Percentiles rank a stretch among this genome's conserved stretches.
These are phyloP conservation scores for Eptatretus burgeri DNA, from an alignment of 2,113 vertebrate species.

Conservation along the genomic window DNA sequence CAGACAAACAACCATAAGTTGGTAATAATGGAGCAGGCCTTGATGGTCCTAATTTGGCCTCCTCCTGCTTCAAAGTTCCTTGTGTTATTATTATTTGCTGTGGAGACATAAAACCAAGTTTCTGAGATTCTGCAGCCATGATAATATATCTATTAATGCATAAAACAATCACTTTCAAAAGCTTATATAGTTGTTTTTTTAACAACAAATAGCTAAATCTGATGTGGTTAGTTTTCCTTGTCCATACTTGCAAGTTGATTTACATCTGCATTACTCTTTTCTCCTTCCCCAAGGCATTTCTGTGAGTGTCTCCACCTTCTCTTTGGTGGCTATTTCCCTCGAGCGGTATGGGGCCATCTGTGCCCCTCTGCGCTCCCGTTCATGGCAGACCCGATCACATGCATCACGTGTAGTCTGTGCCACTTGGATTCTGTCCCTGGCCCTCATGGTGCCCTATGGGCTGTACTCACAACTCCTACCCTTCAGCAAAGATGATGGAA, in stretches of 20 bases:
- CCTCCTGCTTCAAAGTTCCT: no score
- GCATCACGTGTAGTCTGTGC: slow-evolving; percentile 50
- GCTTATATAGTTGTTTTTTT: no score
- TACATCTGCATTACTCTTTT: slow-evolving; percentile 10
- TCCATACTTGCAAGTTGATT: neutral
- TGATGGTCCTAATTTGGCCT: no score
- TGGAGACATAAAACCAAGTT: no score
- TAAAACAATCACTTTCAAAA: no score
- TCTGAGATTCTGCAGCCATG: no score
- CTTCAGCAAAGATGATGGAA: slow-evolving; percentile 42
- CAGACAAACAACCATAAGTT: no score
- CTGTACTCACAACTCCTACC: slow-evolving; percentile 28
- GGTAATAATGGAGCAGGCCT: no score
- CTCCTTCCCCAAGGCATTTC: slow-evolving; percentile 31
- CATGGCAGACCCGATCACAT: slow-evolving; percentile 77
- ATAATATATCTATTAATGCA: no score
- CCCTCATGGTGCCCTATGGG: slow-evolving; percentile 67
- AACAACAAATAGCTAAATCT: no score
- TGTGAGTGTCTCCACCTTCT: slow-evolving; percentile 74
- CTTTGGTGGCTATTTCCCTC: slow-evolving; percentile 66
- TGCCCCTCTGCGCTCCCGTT: slow-evolving; percentile 55
- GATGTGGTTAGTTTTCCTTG: no score
- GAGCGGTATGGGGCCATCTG: slow-evolving; percentile 90
- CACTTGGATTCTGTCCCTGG: slow-evolving; percentile 45
- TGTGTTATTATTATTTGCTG: no score